Evolutionary conservation across 2,888 invertebrate genomes (phyloP).

Genomic region (Aspidapion aeneum): DNA sequence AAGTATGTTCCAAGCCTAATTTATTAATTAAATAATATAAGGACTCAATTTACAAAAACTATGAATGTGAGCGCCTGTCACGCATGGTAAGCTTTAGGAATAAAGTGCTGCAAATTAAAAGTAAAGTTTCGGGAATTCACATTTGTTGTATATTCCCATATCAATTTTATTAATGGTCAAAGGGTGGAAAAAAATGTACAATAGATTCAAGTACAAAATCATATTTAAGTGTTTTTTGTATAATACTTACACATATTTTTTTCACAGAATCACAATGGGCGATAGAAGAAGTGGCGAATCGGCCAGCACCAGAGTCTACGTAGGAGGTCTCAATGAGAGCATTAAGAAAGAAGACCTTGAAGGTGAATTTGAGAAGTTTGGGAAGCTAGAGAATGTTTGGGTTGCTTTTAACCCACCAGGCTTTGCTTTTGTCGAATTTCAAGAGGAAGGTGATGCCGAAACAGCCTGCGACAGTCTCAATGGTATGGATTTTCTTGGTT

Average conservation of each 20-base stretch:
- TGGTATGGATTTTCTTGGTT: conserved; percentile 82
- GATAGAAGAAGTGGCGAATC: conserved; percentile 37
- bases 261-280: conserved; percentile 34
- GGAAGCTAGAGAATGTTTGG: conserved; percentile 90
- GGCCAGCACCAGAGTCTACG: conserved; percentile 77
- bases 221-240: conserved; percentile 15
- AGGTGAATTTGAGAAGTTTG: conserved; percentile 87
- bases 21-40: no score
- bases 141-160: no score
- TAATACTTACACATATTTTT: conserved; percentile 24
- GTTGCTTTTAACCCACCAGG: conserved; percentile 92
- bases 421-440: conserved; percentile 92
- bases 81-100: no score
- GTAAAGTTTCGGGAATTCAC: no score
- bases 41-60: no score
- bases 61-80: no score
- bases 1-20: no score
- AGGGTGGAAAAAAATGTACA: no score
- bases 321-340: conserved; percentile 83
- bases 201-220: no score
- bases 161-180: no score
- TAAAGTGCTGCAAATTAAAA: no score
- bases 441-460: conserved; percentile 84
- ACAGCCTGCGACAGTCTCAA: conserved; percentile 86
- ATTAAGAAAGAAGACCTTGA: conserved; percentile 92